Conservation (phyloP, 2,113 vertebrate species). For the Sakesphorus luctuosus region DNA sequence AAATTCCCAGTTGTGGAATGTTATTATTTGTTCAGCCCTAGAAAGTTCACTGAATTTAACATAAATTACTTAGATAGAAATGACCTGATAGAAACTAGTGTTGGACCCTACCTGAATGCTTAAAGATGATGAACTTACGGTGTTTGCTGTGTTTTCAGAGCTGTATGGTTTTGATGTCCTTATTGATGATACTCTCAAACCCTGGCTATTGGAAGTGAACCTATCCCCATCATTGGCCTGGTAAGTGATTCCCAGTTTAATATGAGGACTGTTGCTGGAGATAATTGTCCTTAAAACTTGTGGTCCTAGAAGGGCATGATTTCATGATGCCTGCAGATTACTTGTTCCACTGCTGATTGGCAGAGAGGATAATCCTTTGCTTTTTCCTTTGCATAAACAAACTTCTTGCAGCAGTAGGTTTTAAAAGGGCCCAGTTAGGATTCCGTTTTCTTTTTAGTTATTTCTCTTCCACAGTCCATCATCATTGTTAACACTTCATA, state of each 20-base stretch:
- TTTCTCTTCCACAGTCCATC: neutral
- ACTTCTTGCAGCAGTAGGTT: neutral
- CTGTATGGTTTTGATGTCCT: slow-evolving; percentile 98
- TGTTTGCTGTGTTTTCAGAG: slow-evolving; percentile 79
- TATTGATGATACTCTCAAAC: slow-evolving; percentile 93
- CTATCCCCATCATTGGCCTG: slow-evolving; percentile 95
- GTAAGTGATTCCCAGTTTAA: slow-evolving; percentile 78
- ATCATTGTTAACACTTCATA: neutral
- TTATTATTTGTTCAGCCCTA: neutral
- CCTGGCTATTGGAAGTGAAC: slow-evolving; percentile 98
- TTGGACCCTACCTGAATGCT: neutral
- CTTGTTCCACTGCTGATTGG: neutral
- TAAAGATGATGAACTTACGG: neutral
- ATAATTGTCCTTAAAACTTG: neutral
- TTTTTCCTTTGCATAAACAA: neutral
- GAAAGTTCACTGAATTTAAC: neutral
- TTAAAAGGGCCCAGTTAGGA: slow-evolving; percentile 1
- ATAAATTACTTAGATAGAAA: neutral
- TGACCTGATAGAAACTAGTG: neutral
- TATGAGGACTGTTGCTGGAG: neutral
- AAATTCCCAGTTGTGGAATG: neutral
- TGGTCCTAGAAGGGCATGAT: neutral
- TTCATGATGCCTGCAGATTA: neutral
- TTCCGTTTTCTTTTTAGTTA: slow-evolving; percentile 7
- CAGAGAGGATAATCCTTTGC: neutral